A percentile compares a stretch with the other conserved stretches of the same genome.
Conservation (phyloP, 2,113 vertebrate genomes). For the Hiodon alosoides region DNA sequence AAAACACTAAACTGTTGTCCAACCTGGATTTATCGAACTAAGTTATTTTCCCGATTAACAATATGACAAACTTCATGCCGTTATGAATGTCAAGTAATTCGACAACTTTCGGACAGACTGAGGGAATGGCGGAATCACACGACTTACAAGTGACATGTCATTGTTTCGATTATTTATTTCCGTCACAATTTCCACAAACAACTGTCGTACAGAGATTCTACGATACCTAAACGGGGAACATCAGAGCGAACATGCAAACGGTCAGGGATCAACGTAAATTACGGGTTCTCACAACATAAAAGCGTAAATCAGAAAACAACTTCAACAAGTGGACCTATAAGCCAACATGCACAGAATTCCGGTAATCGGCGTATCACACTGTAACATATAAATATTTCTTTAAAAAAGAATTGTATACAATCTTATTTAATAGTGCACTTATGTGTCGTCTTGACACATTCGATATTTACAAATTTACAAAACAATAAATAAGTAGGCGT, state of each 20-base stretch:
- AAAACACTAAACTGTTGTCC: no score
- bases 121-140: constrained; percentile 15
- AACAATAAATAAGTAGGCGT: constrained; percentile 73
- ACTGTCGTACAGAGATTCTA: constrained; percentile 47
- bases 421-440: constrained; percentile 66
- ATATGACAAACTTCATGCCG: no score
- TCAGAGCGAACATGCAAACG: constrained; percentile 59
- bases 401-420: constrained; percentile 64
- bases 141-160: constrained; percentile 22
- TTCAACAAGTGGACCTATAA: constrained; percentile 48
- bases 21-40: no score
- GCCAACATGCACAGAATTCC: constrained; percentile 63
- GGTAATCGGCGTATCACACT: constrained; percentile 50
- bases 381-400: constrained; percentile 71
- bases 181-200: constrained; percentile 54
- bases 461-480: constrained; percentile 81
- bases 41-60: no score
- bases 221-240: constrained; percentile 48
- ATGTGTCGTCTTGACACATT: constrained; percentile 54
- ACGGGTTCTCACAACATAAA: constrained; percentile 32
- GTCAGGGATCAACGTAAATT: constrained; percentile 50
- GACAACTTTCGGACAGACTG: not conserved
- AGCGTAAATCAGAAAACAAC: constrained; percentile 20
- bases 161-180: constrained; percentile 58
- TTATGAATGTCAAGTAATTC: constrained; percentile 39